These are phyloP conservation scores for Centruroides vittatus DNA, from an alignment of 1,140 invertebrate species.

Conservation along the genomic window DNA sequence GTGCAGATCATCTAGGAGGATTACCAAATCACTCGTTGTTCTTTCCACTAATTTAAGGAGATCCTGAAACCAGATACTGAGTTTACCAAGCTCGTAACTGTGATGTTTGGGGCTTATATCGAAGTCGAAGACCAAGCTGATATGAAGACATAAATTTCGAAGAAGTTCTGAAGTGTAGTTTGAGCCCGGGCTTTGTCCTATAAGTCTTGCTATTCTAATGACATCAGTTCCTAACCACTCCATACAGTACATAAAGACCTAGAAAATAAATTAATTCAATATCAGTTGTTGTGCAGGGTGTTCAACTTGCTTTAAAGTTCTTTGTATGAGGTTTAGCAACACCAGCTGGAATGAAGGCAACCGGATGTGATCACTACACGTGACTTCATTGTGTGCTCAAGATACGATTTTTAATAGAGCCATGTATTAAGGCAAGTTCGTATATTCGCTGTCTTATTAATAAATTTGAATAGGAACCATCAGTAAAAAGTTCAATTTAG, in stretches of 20 bases:
- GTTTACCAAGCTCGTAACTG: slow-evolving; percentile 49
- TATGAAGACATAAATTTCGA: slow-evolving; percentile 60
- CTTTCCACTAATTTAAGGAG: slow-evolving; percentile 19
- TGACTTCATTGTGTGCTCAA: too few relatives aligned
- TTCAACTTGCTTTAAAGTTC: too few relatives aligned
- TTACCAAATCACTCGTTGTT: slow-evolving; percentile 39
- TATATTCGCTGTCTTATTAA: too few relatives aligned
- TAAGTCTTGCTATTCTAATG: slow-evolving; percentile 53
- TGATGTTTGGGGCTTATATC: slow-evolving; percentile 47
- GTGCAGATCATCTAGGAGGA: slow-evolving; percentile 65
- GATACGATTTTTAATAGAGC: too few relatives aligned
- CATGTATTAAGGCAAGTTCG: too few relatives aligned
- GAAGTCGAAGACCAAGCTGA: slow-evolving; percentile 56
- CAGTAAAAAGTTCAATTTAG: too few relatives aligned
- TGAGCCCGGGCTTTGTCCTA: slow-evolving; percentile 55
- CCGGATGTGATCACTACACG: too few relatives aligned
- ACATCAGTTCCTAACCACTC: slow-evolving; percentile 44
- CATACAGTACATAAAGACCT: slow-evolving; percentile 44
- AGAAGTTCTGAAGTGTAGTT: slow-evolving; percentile 66
- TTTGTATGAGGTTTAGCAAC: too few relatives aligned
- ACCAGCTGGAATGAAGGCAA: too few relatives aligned
- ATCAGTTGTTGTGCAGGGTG: too few relatives aligned
- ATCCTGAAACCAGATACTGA: slow-evolving; percentile 70
- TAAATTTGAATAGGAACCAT: too few relatives aligned
- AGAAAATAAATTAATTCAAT: not conserved